Evolutionary conservation across 2,113 vertebrate species (phyloP), one percentile per base, ranked within the genome.

Genomic region (Spermophilus dauricus): DNA sequence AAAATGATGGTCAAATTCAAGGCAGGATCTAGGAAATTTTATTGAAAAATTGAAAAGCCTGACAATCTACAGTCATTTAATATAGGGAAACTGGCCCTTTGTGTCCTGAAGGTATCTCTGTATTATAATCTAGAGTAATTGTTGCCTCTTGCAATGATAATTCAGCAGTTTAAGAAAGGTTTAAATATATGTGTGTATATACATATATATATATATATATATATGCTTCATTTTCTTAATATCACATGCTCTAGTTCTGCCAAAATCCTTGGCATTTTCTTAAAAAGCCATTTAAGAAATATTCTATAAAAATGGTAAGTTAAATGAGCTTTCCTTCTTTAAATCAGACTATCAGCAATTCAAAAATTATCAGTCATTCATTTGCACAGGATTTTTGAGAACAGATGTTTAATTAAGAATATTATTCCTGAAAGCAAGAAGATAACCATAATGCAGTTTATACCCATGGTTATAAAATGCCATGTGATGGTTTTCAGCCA

Each of bases 391-490:
- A 77, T 76, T 96, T 95, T 80, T 61, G 61, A 84, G 42, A 95
- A 39, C 63, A 86, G 51, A 32, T 90, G 30, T 69, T 90, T 89
- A 95, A 56, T 95, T 69, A 80, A 65, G 76, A 70, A 61, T 53
- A 78, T 83, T 75, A 63, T 92, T 95, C 26, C 75, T 34, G 45
- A 95, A 94, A 89, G 65, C 75, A n/a, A 86, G 88, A 86, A 65
- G 16, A 58, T 53, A 22, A 93, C 70, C n/a, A 37, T 78, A 67
- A 63, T 76, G 22, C 4, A 72, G 20, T 56, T 58, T 91, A 39
- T 53, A 53, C 26, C 1, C 16, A 5, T 96, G 39, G 20, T 37
- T 69, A 18, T 56, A 93, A 96, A 96, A 67, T 45, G 37, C 32
- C 51, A 18, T 14, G 9, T 65, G 20, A 11, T 69, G 34, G 39